These are phyloP conservation scores for Sesamia inferens DNA, from an alignment of 2,888 invertebrate species.

Conservation along the genomic window DNA sequence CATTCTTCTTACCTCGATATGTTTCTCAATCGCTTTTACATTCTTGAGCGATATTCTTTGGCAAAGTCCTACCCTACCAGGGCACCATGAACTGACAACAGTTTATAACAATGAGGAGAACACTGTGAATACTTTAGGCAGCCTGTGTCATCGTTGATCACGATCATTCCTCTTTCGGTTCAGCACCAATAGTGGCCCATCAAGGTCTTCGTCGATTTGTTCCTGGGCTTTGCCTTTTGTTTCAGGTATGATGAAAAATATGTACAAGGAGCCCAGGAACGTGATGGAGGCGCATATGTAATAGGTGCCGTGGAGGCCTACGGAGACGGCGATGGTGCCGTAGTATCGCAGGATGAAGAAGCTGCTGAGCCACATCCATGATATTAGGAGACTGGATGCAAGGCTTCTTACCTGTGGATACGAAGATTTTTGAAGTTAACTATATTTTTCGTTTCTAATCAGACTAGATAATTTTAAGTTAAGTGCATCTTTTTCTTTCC, in stretches of 20 bases:
- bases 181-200: constrained; percentile 76
- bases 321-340: constrained; percentile 76
- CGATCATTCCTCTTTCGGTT: constrained; percentile 65
- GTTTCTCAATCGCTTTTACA: constrained; percentile 50
- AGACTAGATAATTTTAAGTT: not conserved
- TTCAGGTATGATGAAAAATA: constrained; percentile 79
- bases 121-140: constrained; percentile 66
- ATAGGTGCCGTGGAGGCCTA: constrained; percentile 84
- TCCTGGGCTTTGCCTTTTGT: constrained; percentile 82
- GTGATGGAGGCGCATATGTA: constrained; percentile 84
- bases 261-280: constrained; percentile 80
- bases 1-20: constrained; percentile 53
- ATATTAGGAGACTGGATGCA: constrained; percentile 84
- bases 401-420: constrained; percentile 80
- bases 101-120: constrained; percentile 51
- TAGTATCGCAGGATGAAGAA: constrained; percentile 86
- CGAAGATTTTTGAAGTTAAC: not conserved
- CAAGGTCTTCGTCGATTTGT: constrained; percentile 79
- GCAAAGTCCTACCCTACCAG: constrained; percentile 46
- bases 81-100: constrained; percentile 44
- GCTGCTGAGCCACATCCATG: constrained; percentile 87
- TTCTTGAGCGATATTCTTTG: constrained; percentile 57
- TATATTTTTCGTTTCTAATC: not conserved
- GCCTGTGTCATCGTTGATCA: constrained; percentile 78
- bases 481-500: no score